Conservation (phyloP, 2,888 invertebrate species). For the Drosophila vallismaia region DNA sequence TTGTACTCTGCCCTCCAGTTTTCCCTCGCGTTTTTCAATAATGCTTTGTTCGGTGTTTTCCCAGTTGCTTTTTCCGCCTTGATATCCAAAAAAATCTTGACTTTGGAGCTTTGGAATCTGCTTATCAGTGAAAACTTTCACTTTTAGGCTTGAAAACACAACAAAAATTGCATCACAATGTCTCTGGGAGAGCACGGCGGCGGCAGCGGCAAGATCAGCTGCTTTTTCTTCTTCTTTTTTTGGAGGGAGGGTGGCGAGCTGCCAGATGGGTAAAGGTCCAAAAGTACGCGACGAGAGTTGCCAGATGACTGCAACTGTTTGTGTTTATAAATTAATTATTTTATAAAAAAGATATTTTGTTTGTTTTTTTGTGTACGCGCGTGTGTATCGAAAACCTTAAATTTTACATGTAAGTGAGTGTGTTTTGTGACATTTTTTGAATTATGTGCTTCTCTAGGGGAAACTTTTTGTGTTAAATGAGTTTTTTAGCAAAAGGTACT, state of each 20-base stretch:
- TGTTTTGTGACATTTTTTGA: neutral
- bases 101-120: conserved; percentile 3
- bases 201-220: conserved; percentile 33
- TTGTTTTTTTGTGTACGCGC: neutral
- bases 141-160: conserved; percentile 61
- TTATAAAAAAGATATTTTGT: neutral
- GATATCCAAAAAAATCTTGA: neutral
- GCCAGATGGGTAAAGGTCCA: conserved; percentile 2
- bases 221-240: conserved; percentile 5
- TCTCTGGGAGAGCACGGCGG: conserved; percentile 39
- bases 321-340: neutral
- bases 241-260: neutral
- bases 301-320: neutral
- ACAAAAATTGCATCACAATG: conserved; percentile 72
- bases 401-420: neutral
- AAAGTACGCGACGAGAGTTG: neutral
- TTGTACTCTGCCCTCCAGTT: conserved; percentile 1
- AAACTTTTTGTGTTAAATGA: neutral
- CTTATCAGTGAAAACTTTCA: conserved; percentile 62
- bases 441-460: neutral
- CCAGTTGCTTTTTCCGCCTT: neutral
- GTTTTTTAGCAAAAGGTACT: neutral
- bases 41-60: neutral
- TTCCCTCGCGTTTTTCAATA: neutral
- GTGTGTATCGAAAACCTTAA: neutral